Percentiles rank a stretch among this genome's conserved stretches.
Evolutionary conservation across 2,113 vertebrate species (phyloP).

Genomic region (Varanus salvator): DNA sequence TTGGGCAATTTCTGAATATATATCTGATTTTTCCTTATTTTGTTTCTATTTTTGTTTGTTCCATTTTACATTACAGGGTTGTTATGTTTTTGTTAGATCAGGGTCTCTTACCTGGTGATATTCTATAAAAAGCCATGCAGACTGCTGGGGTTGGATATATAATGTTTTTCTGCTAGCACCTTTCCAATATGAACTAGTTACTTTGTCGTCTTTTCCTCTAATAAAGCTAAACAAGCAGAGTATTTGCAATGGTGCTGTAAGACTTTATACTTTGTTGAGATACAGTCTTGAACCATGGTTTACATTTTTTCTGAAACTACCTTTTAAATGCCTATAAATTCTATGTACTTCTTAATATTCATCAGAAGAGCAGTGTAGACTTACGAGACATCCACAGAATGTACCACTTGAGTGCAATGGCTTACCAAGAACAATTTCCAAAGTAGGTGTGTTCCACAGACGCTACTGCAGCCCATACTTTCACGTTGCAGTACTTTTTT

Average conservation of each 20-base stretch:
- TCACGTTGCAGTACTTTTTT: not conserved
- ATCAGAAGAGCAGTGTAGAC: not conserved
- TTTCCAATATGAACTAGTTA: not conserved
- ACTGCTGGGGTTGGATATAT: not conserved
- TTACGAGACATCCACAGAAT: not conserved
- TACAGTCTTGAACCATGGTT: not conserved
- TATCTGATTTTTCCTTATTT: not conserved
- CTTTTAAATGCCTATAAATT: not conserved
- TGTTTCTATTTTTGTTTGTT: not conserved
- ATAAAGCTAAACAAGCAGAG: not conserved
- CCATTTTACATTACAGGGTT: not conserved
- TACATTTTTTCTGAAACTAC: not conserved
- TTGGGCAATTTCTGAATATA: not conserved
- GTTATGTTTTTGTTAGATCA: not conserved
- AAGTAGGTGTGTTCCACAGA: not conserved
- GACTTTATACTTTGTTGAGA: no score
- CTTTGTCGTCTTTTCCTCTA: not conserved
- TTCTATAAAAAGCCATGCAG: not conserved
- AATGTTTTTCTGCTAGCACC: not conserved
- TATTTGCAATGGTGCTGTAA: not conserved
- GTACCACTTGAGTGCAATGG: not conserved
- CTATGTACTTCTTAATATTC: not conserved
- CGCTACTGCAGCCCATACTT: not conserved
- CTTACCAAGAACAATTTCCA: not conserved
- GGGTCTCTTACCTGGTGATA: not conserved